Evolutionary conservation across 2,113 vertebrate genomes (phyloP).

Genomic region (Murina feae): DNA sequence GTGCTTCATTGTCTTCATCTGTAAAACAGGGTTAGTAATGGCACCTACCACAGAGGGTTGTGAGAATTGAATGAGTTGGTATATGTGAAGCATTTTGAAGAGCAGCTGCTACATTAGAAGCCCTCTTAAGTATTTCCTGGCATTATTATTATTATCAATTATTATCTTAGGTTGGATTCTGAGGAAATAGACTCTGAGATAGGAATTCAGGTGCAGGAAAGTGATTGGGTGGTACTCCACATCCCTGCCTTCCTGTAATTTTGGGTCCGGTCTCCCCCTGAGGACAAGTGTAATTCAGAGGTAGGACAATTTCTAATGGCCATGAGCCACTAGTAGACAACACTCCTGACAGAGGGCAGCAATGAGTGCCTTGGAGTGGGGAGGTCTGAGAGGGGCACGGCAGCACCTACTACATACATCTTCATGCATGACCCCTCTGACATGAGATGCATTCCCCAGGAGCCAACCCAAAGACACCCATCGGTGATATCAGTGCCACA

Average conservation of each 20-base stretch:
- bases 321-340: not conserved
- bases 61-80: not conserved
- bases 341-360: not conserved
- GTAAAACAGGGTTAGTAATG: not conserved
- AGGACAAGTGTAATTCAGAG: not conserved
- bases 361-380: not conserved
- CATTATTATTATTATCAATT: not conserved
- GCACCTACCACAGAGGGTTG: not conserved
- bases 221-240: not conserved
- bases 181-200: not conserved
- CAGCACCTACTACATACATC: not conserved
- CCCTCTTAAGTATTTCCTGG: not conserved
- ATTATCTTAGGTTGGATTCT: not conserved
- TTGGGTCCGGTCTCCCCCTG: not conserved
- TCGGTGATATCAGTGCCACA: not conserved
- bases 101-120: not conserved
- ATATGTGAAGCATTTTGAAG: not conserved
- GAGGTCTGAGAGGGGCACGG: too few species aligned
- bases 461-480: not conserved
- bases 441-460: not conserved
- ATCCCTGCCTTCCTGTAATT: not conserved
- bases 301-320: not conserved
- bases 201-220: not conserved
- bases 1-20: not conserved
- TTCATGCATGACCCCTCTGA: not conserved